phyloP scores from a whole-genome alignment of 2,888 invertebrate species.

The Hemicrepidius hirtus region DNA sequence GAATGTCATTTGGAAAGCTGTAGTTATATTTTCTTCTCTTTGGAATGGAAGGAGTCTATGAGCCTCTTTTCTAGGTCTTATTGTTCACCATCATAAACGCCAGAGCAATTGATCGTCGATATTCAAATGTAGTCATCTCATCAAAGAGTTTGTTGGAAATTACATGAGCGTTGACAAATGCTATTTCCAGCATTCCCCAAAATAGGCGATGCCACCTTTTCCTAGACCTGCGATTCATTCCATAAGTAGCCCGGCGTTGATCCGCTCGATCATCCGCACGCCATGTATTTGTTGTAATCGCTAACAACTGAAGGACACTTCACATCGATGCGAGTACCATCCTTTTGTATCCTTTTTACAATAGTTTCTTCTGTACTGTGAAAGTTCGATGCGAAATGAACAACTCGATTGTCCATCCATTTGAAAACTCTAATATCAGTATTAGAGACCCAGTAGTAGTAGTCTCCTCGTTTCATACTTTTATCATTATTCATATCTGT shows the following conservation, averaged over 20 bases:
- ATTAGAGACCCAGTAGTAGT: slow-evolving; percentile 42
- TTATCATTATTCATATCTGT: slow-evolving; percentile 22
- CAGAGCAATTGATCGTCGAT: slow-evolving; percentile 5
- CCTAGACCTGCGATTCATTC: slow-evolving; percentile 21
- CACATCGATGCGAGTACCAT: slow-evolving; percentile 17
- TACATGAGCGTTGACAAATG: too few species aligned
- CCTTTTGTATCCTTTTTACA: slow-evolving; percentile 24
- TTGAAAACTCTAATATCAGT: slow-evolving; percentile 28
- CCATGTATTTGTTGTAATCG: slow-evolving; percentile 55
- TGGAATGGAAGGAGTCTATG: slow-evolving; percentile 4
- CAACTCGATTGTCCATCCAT: slow-evolving; percentile 23
- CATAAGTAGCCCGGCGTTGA: slow-evolving; percentile 37
- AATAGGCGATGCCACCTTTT: slow-evolving; percentile 34
- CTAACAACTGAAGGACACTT: slow-evolving; percentile 48
- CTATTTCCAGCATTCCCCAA: slow-evolving; percentile 16
- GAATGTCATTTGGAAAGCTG: slow-evolving; percentile 21
- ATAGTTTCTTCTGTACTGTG: slow-evolving; percentile 10
- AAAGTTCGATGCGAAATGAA: slow-evolving; percentile 29
- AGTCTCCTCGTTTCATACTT: slow-evolving; percentile 40
- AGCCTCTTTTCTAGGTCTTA: background rate
- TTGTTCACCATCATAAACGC: background rate
- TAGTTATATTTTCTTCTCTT: slow-evolving; percentile 30
- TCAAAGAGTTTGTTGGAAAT: background rate
- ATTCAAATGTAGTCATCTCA: slow-evolving; percentile 8
- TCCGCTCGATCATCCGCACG: slow-evolving; percentile 55